These are phyloP conservation scores for Drosophila kambysellisi DNA, from an alignment of 2,888 invertebrate genomes.

Conservation along the genomic window DNA sequence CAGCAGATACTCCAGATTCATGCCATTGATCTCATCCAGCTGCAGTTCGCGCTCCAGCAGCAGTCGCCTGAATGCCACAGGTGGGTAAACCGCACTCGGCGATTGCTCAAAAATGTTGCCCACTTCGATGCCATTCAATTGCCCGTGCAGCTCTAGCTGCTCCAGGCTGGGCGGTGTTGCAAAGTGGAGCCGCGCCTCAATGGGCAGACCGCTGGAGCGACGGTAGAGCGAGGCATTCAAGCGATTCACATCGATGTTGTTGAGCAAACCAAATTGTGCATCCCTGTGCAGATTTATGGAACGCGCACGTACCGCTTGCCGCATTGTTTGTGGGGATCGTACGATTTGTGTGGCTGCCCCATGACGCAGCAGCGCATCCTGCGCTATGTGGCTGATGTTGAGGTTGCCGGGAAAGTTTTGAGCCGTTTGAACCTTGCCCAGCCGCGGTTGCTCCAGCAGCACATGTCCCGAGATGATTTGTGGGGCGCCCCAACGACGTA, in stretches of 20 bases:
- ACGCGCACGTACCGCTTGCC: conserved; percentile 33
- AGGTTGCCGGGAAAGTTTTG: conserved; percentile 57
- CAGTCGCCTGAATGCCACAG: conserved; percentile 52
- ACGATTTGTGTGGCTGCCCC: conserved; percentile 57
- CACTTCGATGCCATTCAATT: conserved; percentile 61
- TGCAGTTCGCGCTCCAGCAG: conserved; percentile 53
- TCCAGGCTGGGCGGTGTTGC: conserved; percentile 51
- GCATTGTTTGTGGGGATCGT: conserved; percentile 53
- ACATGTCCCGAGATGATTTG: conserved; percentile 80
- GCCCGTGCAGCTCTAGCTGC: conserved; percentile 55
- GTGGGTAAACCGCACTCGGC: conserved; percentile 48
- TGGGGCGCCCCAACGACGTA: conserved; percentile 56
- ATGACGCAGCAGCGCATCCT: conserved; percentile 71
- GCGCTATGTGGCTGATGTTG: conserved; percentile 70
- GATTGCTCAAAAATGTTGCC: conserved; percentile 59
- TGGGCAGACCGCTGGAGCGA: conserved; percentile 55
- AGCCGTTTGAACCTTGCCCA: conserved; percentile 61
- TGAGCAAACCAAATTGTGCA: conserved; percentile 50
- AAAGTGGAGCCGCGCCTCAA: conserved; percentile 70
- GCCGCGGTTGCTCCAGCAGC: conserved; percentile 53
- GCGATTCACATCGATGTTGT: conserved; percentile 70
- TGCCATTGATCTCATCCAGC: conserved; percentile 70
- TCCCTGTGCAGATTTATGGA: conserved; percentile 36
- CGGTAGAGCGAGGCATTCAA: conserved; percentile 82
- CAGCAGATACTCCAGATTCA: conserved; percentile 76